phyloP scores from a whole-genome alignment of 2,113 vertebrate genomes.

The Monopterus albus region DNA sequence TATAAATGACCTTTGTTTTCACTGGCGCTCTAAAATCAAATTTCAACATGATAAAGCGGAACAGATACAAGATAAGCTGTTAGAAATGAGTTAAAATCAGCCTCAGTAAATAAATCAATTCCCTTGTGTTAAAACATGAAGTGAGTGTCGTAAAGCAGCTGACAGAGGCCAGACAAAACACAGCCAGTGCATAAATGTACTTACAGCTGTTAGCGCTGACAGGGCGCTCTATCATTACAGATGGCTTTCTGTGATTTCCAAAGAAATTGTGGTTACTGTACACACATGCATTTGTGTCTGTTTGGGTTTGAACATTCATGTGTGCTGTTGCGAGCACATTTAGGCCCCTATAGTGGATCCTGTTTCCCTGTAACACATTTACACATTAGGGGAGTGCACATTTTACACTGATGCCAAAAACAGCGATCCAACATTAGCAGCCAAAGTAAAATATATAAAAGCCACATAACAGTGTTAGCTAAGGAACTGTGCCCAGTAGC shows the following conservation, averaged over 20 bases:
- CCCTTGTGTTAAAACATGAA: conserved; percentile 6
- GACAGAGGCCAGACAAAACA: conserved; percentile 14
- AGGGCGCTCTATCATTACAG: conserved; percentile 42
- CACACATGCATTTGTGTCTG: conserved; percentile 29
- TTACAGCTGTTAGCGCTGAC: conserved; percentile 55
- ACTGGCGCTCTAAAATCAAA: neutral
- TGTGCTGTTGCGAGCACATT: conserved; percentile 48
- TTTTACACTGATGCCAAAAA: conserved; percentile 66
- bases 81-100: too few species aligned
- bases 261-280: conserved; percentile 52
- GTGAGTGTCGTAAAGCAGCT: conserved; percentile 13
- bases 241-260: conserved; percentile 66
- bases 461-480: conserved; percentile 70
- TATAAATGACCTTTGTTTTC: conserved; percentile 2
- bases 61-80: too few species aligned
- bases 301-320: conserved; percentile 10
- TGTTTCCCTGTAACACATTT: conserved; percentile 64
- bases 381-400: conserved; percentile 26
- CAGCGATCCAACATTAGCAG: conserved; percentile 58
- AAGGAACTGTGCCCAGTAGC: conserved; percentile 35
- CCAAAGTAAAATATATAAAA: conserved; percentile 64
- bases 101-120: neutral
- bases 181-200: conserved; percentile 21
- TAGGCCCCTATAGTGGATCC: conserved; percentile 44
- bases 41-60: neutral